Percentiles rank a stretch among this genome's conserved stretches.
Conservation (phyloP, 2,888 invertebrate species). For the Athripsodes cinereus region DNA sequence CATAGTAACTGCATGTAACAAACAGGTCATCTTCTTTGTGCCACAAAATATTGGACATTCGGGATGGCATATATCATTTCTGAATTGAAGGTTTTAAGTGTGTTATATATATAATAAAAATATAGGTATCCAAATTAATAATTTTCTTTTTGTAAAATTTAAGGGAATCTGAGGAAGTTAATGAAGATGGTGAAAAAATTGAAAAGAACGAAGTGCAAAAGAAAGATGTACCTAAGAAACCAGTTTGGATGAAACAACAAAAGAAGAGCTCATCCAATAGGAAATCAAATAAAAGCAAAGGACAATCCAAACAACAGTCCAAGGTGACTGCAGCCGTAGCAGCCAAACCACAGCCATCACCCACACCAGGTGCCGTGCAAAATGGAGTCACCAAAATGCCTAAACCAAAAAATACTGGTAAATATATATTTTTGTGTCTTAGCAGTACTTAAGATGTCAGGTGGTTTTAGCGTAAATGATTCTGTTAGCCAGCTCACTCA, state of each 20-base stretch:
- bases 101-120: too few relatives aligned
- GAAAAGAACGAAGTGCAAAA: slow-evolving; percentile 37
- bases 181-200: slow-evolving; percentile 34
- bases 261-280: slow-evolving; percentile 50
- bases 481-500: too few relatives aligned
- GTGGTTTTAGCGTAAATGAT: too few relatives aligned
- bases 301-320: slow-evolving; percentile 32
- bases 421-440: neutral
- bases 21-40: too few relatives aligned
- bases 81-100: neutral
- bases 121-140: too few relatives aligned
- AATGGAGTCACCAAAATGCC: slow-evolving; percentile 25
- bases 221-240: slow-evolving; percentile 57
- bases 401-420: neutral
- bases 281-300: slow-evolving; percentile 52
- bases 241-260: slow-evolving; percentile 76
- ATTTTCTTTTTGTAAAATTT: too few relatives aligned
- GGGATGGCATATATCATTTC: neutral
- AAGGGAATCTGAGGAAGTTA: slow-evolving; percentile 40
- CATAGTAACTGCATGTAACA: too few relatives aligned
- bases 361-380: slow-evolving; percentile 30
- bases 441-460: too few relatives aligned
- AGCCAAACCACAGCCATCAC: neutral
- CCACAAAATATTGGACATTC: too few relatives aligned
- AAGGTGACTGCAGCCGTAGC: slow-evolving; percentile 28